phyloP scores from a whole-genome alignment of 2,113 vertebrate genomes.

The Pteronura brasiliensis region DNA sequence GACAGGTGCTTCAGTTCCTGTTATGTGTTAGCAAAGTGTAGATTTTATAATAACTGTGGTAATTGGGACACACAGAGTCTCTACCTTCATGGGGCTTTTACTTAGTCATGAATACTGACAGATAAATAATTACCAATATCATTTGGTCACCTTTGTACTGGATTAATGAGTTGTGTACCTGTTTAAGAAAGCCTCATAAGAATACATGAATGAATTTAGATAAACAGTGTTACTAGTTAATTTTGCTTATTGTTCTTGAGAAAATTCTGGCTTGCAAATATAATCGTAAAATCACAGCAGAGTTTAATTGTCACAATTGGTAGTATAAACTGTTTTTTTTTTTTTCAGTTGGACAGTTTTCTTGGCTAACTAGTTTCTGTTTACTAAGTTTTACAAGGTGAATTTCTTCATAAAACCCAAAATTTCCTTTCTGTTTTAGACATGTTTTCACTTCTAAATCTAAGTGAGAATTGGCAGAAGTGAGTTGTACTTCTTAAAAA shows the following conservation, averaged over 20 bases:
- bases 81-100: background rate
- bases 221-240: background rate
- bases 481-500: background rate
- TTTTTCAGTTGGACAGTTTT: background rate
- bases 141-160: background rate
- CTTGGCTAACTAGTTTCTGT: slow-evolving; percentile 16
- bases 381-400: slow-evolving; percentile 40
- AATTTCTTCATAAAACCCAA: slow-evolving; percentile 35
- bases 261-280: background rate
- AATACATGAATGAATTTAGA: slow-evolving; percentile 7
- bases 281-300: background rate
- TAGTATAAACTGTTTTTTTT: background rate
- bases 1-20: background rate
- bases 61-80: background rate
- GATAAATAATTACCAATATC: background rate
- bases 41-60: background rate
- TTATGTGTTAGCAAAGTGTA: background rate
- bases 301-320: background rate
- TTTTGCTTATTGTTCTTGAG: slow-evolving; percentile 13
- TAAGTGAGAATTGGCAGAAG: slow-evolving; percentile 57
- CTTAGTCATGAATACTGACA: background rate
- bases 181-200: background rate
- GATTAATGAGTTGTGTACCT: background rate
- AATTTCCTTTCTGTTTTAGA: slow-evolving; percentile 42
- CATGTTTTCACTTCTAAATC: slow-evolving; percentile 70